These are phyloP conservation scores for Dryobotodes eremita DNA, from an alignment of 2,888 invertebrate genomes.

Conservation along the genomic window DNA sequence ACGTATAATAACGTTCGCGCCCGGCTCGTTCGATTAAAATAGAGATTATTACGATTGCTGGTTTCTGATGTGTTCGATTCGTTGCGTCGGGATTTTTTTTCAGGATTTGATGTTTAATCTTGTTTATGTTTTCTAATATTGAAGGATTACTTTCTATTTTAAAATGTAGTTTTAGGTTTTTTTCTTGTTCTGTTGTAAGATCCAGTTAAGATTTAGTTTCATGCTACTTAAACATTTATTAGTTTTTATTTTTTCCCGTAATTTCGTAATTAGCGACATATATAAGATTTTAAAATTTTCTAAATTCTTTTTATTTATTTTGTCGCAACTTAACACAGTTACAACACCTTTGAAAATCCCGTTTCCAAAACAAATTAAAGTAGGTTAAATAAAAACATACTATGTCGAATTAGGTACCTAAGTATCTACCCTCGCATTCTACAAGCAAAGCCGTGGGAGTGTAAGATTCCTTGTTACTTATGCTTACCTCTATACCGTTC, in stretches of 20 bases:
- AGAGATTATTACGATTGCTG: conserved; percentile 72
- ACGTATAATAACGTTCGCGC: conserved; percentile 82
- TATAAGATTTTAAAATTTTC: background rate
- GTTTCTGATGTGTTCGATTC: conserved; percentile 69
- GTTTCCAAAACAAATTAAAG: background rate
- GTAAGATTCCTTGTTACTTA: background rate
- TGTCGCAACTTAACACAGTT: background rate
- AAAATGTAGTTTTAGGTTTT: no score
- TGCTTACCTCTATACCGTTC: conserved; percentile 8
- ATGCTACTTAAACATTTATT: background rate
- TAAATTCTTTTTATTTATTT: background rate
- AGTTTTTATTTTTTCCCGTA: background rate
- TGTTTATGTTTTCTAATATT: background rate
- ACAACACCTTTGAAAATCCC: background rate
- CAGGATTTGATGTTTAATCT: conserved; percentile 40
- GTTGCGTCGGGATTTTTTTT: conserved; percentile 26
- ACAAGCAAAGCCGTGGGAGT: background rate
- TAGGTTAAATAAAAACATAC: background rate
- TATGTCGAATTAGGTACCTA: background rate
- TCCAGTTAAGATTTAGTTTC: background rate
- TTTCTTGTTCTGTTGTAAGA: background rate
- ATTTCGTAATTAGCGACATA: background rate
- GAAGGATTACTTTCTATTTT: background rate
- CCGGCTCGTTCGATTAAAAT: conserved; percentile 83
- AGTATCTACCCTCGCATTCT: background rate